A percentile compares a stretch with the other conserved stretches of the same genome.
Conservation (phyloP, 2,113 vertebrate species). For the Hoplias malabaricus region DNA sequence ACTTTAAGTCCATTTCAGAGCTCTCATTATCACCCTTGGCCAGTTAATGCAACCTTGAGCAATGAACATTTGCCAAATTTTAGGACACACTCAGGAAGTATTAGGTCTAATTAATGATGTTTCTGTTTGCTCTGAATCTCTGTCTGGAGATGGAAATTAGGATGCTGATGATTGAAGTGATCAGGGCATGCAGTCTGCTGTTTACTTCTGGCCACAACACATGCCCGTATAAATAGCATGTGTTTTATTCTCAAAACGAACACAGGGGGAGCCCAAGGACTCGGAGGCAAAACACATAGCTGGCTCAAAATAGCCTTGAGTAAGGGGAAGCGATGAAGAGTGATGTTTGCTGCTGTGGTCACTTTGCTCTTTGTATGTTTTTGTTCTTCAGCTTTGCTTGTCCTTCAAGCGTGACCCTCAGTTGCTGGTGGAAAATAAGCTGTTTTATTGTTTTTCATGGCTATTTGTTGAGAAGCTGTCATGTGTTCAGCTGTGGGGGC, state of each 20-base stretch:
- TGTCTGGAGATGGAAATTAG: constrained; percentile 50
- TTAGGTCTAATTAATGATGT: too few species aligned
- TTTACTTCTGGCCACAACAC: constrained; percentile 72
- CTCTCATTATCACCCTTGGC: not conserved
- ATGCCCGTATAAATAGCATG: constrained; percentile 72
- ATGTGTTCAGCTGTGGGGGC: not conserved
- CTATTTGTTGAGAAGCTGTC: not conserved
- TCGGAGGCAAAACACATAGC: constrained; percentile 59
- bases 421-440: constrained; percentile 1
- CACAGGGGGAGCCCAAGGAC: constrained; percentile 51
- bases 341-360: constrained; percentile 66
- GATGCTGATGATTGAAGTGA: constrained; percentile 59
- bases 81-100: too few species aligned
- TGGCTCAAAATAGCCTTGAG: constrained; percentile 60
- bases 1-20: too few species aligned
- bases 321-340: constrained; percentile 65
- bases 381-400: constrained; percentile 47
- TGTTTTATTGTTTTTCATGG: constrained; percentile 29
- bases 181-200: constrained; percentile 54
- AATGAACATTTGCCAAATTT: too few species aligned
- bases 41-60: constrained; percentile 29
- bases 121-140: constrained; percentile 54
- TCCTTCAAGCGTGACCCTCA: constrained; percentile 47
- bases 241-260: constrained; percentile 62
- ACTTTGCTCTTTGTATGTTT: constrained; percentile 68